A percentile compares a stretch with the other conserved stretches of the same genome.
Conservation (phyloP, 1,140 invertebrate genomes). For the Nasonia longicornis region DNA sequence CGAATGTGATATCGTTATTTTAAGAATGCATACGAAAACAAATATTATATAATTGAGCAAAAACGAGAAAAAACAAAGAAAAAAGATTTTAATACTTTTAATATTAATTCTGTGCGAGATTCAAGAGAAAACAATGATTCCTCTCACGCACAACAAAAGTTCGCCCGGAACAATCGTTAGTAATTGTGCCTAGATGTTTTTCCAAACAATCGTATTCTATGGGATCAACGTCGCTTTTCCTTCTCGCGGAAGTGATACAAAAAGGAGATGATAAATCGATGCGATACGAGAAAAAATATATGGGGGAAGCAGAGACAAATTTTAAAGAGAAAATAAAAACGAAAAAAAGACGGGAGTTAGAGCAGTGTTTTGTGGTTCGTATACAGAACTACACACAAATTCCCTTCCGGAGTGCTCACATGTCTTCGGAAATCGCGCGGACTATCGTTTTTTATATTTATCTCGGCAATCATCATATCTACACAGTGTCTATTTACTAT, state of each 20-base stretch:
- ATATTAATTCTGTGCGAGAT: constrained; percentile 30
- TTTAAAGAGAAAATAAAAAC: not conserved
- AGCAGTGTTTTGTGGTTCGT: constrained; percentile 15
- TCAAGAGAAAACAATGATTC: constrained; percentile 34
- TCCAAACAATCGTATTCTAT: constrained; percentile 60
- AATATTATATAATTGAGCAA: constrained; percentile 11
- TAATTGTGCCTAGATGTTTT: constrained; percentile 64
- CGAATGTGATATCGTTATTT: constrained; percentile 37
- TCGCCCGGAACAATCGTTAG: constrained; percentile 62
- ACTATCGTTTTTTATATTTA: constrained; percentile 41
- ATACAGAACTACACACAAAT: not conserved
- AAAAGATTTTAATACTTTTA: constrained; percentile 10
- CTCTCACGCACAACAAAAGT: constrained; percentile 53
- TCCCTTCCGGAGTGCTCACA: constrained; percentile 6
- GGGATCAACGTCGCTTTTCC: constrained; percentile 61
- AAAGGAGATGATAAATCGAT: constrained; percentile 25
- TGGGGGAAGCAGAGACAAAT: not conserved
- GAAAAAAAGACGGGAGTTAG: constrained; percentile 22
- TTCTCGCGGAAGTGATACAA: constrained; percentile 39
- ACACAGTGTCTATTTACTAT: constrained; percentile 41
- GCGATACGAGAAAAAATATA: constrained; percentile 24
- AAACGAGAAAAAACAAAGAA: not conserved
- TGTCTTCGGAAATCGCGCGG: constrained; percentile 9
- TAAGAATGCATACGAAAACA: constrained; percentile 24
- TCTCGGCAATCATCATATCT: constrained; percentile 44